These are phyloP conservation scores for Megamerina dolium DNA, from an alignment of 2,888 invertebrate genomes.

Conservation along the genomic window DNA sequence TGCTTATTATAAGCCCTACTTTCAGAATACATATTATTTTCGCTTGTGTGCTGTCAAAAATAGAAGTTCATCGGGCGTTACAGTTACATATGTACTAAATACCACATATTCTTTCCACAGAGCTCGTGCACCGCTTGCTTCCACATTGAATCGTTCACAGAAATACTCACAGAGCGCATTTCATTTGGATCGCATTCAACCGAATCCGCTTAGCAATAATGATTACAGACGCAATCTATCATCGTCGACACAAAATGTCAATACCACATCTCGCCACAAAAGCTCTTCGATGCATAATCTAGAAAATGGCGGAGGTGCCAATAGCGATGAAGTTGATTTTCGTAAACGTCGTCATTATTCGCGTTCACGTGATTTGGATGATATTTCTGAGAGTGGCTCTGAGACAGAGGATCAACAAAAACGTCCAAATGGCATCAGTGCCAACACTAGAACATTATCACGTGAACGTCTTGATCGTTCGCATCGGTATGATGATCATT, in stretches of 20 bases:
- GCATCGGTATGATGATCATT: constrained; percentile 35
- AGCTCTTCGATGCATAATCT: constrained; percentile 48
- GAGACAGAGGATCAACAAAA: constrained; percentile 45
- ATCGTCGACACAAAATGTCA: constrained; percentile 19
- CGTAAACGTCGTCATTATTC: constrained; percentile 46
- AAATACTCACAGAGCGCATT: constrained; percentile 49
- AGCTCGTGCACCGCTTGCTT: constrained; percentile 29
- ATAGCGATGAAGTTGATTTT: constrained; percentile 41
- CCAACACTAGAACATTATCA: constrained; percentile 30
- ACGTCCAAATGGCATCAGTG: constrained; percentile 22
- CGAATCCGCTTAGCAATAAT: constrained; percentile 26
- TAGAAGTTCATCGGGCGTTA: no score
- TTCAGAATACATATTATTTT: no score
- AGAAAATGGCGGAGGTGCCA: constrained; percentile 33
- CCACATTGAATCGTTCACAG: constrained; percentile 33
- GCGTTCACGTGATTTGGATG: constrained; percentile 50
- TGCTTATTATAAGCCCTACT: no score
- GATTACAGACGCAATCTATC: constrained; percentile 35
- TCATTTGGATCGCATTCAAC: constrained; percentile 40
- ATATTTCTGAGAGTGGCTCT: constrained; percentile 49
- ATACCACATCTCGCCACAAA: constrained; percentile 29
- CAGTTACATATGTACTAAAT: no score
- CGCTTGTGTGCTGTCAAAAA: no score
- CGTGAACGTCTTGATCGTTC: constrained; percentile 30
- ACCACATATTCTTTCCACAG: no score